phyloP scores from a whole-genome alignment of 2,113 vertebrate species.

The Cervus canadensis region DNA sequence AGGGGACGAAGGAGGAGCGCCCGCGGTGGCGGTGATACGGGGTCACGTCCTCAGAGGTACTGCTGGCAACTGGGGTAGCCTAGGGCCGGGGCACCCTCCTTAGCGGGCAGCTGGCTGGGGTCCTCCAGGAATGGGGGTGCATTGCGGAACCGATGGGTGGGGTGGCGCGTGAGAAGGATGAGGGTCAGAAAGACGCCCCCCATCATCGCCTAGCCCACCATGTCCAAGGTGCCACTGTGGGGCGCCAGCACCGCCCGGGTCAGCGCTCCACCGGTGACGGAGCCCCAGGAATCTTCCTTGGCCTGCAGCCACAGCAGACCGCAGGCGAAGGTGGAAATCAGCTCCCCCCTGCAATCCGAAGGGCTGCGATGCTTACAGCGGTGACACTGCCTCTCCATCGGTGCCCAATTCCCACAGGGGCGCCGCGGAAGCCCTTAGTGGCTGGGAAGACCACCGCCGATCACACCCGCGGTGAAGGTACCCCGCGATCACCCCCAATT shows the following conservation, averaged over 20 bases:
- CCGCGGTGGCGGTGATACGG: rapidly evolving
- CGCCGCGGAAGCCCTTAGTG: too few relatives aligned
- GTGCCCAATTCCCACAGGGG: background rate
- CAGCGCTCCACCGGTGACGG: background rate
- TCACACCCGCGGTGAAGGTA: background rate
- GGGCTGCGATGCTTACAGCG: background rate
- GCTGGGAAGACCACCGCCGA: background rate
- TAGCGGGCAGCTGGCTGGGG: background rate
- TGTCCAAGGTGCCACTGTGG: background rate
- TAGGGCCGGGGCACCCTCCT: background rate
- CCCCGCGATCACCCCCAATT: rapidly evolving
- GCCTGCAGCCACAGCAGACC: background rate
- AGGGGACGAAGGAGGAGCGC: too few relatives aligned
- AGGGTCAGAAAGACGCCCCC: background rate
- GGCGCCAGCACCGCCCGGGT: rapidly evolving
- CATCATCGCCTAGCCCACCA: background rate
- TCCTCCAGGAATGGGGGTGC: background rate
- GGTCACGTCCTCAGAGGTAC: background rate
- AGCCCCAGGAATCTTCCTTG: background rate
- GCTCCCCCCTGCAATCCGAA: rapidly evolving
- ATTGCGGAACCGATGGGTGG: background rate
- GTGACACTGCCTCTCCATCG: background rate
- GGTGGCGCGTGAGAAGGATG: background rate
- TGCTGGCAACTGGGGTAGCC: background rate
- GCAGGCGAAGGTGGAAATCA: rapidly evolving